Conservation (phyloP, 2,888 invertebrate genomes). For the Syrphus vitripennis region DNA sequence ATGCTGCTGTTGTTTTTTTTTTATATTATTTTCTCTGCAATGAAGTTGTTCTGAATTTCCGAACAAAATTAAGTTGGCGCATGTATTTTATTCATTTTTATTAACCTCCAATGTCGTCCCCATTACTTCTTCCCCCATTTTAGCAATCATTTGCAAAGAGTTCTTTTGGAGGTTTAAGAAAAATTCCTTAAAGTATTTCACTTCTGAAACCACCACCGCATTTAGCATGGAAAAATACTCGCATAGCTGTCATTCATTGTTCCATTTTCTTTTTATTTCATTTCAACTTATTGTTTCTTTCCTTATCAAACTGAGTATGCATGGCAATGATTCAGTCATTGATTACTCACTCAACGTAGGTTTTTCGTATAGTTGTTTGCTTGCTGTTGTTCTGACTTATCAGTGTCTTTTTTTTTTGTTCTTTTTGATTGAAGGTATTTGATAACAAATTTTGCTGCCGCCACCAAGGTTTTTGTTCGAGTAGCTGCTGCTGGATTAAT, state of each 20-base stretch:
- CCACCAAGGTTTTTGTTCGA: slow-evolving; percentile 15
- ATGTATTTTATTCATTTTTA: slow-evolving; percentile 25
- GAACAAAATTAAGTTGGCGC: slow-evolving; percentile 46
- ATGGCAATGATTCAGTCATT: slow-evolving; percentile 49
- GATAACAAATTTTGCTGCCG: slow-evolving; percentile 42
- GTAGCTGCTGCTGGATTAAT: background rate
- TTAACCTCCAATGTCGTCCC: background rate
- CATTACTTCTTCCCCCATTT: background rate
- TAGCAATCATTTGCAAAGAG: background rate
- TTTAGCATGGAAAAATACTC: slow-evolving; percentile 10
- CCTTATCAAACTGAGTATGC: slow-evolving; percentile 34
- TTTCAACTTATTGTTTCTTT: background rate
- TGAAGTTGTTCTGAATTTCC: slow-evolving; percentile 47
- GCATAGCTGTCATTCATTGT: slow-evolving; percentile 13
- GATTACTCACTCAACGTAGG: slow-evolving; percentile 41
- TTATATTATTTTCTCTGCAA: slow-evolving; percentile 23
- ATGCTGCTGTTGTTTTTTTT: background rate
- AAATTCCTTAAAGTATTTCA: background rate
- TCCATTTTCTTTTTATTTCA: background rate
- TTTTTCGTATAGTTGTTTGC: background rate
- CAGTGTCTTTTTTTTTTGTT: slow-evolving; percentile 8
- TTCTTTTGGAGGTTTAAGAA: background rate
- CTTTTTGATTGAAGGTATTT: slow-evolving; percentile 23
- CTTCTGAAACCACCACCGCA: background rate
- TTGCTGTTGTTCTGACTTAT: slow-evolving; percentile 22